Conservation (phyloP, 2,797 vertebrate species). For the Sebastes taczanowskii region DNA sequence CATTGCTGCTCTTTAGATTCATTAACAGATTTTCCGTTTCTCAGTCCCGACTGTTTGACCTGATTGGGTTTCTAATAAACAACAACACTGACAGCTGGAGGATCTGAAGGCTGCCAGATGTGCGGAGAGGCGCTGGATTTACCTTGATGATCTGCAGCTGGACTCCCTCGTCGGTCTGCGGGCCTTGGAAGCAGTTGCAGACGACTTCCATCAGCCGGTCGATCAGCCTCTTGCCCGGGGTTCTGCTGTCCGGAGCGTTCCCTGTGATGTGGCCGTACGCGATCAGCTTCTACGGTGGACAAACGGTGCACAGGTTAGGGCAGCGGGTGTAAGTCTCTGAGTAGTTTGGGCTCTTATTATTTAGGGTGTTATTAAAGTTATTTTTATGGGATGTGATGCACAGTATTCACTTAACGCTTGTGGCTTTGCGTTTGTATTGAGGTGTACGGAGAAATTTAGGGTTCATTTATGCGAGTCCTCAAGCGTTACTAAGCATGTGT, state of each 20-base stretch:
- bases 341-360: neutral
- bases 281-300: conserved; percentile 89
- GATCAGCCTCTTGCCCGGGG: conserved; percentile 92
- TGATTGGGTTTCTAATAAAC: neutral
- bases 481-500: neutral
- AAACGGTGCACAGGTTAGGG: neutral
- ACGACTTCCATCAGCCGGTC: conserved; percentile 95
- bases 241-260: conserved; percentile 92
- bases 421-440: neutral
- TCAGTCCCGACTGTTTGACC: neutral
- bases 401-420: neutral
- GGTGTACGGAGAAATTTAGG: neutral
- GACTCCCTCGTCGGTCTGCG: conserved; percentile 96
- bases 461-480: neutral
- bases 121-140: neutral
- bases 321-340: neutral
- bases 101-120: conserved; percentile 14
- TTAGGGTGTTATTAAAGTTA: neutral
- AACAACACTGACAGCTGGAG: conserved; percentile 6
- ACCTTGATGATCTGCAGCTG: conserved; percentile 99
- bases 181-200: conserved; percentile 96
- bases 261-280: conserved; percentile 98
- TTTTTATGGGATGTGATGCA: neutral
- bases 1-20: neutral
- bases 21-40: neutral